Evolutionary conservation across 2,888 invertebrate species (phyloP), one percentile per base, ranked within the genome.

Genomic region (Tyria jacobaeae): DNA sequence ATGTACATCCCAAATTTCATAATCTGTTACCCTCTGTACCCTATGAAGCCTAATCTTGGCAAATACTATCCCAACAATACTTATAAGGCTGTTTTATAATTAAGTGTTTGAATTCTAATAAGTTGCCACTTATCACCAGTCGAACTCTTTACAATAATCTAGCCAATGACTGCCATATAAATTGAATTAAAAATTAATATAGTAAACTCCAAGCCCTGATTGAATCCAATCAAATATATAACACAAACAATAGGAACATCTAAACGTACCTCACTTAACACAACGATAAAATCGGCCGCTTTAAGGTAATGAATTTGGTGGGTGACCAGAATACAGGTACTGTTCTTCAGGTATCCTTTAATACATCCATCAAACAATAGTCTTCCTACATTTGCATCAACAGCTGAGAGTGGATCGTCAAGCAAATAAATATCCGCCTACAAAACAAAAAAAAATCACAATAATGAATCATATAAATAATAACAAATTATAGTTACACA

Each of bases 371-470:
- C 95, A 83, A 97, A 97, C 70, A 98, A 87, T 75, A 96, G 95
- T 56, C 95, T 94, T 0, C 96, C 96, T 0, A 97, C 97, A 62
- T 96, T 95, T 0, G 96, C 94, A 80, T 98, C 98, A 0, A 97
- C 97, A 0, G 97, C 97, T 44, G 97, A 97, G 27, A 98, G 88
- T 0, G 97, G 97, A 86, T 98, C 97, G 78, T 98, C 97, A 52
- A 97, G 86, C 49, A 97, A 89, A 80, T 97, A 97, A 47, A 97
- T 94, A 78, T 97, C 97, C 0, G 97, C 96, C 94, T 94, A 70
- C 44, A 83, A 87, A 60, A 56, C 31, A 66, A 35, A 44, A 17
- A 47, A 47, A 52, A 44, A n/a, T 15, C n/a, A 56, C 31, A 66
- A 35, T 35, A 17, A 47, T 35, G 47, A 44, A n/a, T 15, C 15